These are phyloP conservation scores for Seladonia tumulorum DNA, from an alignment of 2,888 invertebrate genomes.

Conservation along the genomic window DNA sequence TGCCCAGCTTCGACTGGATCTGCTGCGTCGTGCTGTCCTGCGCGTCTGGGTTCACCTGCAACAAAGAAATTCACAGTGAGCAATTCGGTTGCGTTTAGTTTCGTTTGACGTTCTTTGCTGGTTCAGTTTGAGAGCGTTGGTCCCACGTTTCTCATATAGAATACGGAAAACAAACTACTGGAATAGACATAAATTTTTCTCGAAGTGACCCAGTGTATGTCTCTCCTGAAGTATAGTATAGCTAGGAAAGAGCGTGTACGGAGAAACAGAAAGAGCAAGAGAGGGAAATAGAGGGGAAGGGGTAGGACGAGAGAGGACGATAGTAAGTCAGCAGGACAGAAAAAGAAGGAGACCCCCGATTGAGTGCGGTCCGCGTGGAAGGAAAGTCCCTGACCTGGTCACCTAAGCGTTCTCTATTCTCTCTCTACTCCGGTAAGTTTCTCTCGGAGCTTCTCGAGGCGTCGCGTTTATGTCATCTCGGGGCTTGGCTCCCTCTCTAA, in stretches of 20 bases:
- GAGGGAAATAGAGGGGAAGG: neutral
- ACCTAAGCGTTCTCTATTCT: slow-evolving; percentile 67
- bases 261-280: neutral
- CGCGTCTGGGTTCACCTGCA: slow-evolving; percentile 88
- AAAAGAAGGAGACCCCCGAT: slow-evolving; percentile 54
- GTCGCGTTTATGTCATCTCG: slow-evolving; percentile 56
- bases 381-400: slow-evolving; percentile 80
- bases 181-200: no score
- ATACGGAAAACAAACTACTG: no score
- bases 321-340: neutral
- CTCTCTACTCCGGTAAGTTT: slow-evolving; percentile 44
- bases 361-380: slow-evolving; percentile 75
- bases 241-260: neutral
- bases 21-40: slow-evolving; percentile 86
- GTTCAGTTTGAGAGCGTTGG: no score
- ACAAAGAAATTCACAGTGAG: neutral
- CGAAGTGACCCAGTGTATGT: neutral
- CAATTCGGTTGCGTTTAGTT: neutral
- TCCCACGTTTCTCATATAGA: no score
- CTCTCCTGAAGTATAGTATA: neutral
- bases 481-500: slow-evolving; percentile 30
- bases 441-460: slow-evolving; percentile 39
- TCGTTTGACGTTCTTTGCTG: no score
- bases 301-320: neutral
- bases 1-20: slow-evolving; percentile 90